A percentile compares a stretch with the other conserved stretches of the same genome.
phyloP scores from a whole-genome alignment of 2,113 vertebrate species.

The Okapia johnstoni region DNA sequence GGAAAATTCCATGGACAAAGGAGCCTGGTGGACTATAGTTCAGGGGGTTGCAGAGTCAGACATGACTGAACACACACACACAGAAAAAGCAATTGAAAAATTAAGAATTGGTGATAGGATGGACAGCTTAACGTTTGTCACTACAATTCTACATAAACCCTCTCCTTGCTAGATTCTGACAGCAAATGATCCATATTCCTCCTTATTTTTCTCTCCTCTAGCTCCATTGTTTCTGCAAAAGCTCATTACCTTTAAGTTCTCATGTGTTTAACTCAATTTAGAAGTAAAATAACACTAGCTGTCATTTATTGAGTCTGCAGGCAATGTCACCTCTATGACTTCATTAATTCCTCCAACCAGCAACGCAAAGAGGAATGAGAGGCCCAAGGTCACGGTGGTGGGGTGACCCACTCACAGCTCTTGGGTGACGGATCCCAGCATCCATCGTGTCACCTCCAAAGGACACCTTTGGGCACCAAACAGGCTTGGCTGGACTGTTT shows the following conservation, averaged over 20 bases:
- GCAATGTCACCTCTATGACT: no score
- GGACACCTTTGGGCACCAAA: fast-evolving
- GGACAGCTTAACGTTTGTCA: not conserved
- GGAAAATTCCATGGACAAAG: not conserved
- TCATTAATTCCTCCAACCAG: not conserved
- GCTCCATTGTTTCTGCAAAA: not conserved
- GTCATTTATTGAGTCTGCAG: not conserved
- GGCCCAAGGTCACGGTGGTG: fast-evolving
- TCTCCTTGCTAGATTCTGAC: not conserved
- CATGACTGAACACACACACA: not conserved
- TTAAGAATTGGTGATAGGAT: not conserved
- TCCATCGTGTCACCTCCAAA: fast-evolving
- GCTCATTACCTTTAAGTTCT: not conserved
- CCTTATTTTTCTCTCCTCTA: no score
- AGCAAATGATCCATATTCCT: fast-evolving
- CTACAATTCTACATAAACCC: not conserved
- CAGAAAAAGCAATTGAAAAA: not conserved
- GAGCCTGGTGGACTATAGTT: not conserved
- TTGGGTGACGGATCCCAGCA: fast-evolving
- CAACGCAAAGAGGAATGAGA: no score
- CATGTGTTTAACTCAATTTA: not conserved
- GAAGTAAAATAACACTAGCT: not conserved
- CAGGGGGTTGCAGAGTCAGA: not conserved
- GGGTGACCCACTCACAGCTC: not conserved
- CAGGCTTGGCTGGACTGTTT: no score